A percentile compares a stretch with the other conserved stretches of the same genome.
Evolutionary conservation across 2,888 invertebrate genomes (phyloP).

Genomic region (Helobdella robusta): DNA sequence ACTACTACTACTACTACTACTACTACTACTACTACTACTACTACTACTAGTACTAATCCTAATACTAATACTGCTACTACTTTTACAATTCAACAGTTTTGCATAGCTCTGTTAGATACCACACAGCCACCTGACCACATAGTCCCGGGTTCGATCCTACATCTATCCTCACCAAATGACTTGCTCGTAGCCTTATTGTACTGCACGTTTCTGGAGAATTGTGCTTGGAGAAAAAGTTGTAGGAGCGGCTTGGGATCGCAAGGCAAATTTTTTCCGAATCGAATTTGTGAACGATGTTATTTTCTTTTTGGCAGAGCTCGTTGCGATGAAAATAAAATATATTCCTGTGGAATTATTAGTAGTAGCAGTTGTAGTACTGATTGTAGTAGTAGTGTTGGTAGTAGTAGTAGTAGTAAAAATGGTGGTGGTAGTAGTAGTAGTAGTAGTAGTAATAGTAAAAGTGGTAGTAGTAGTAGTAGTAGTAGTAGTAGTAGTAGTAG

Average conservation of each 20-base stretch:
- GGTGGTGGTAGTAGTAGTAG: slow-evolving; percentile 14
- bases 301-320: too few species aligned
- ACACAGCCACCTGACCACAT: neutral
- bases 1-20: slow-evolving; percentile 16
- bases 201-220: too few species aligned
- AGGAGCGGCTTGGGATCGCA: too few species aligned
- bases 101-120: slow-evolving; percentile 13
- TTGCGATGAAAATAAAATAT: too few species aligned
- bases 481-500: slow-evolving; percentile 31
- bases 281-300: too few species aligned
- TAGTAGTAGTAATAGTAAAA: slow-evolving; percentile 30
- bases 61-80: neutral
- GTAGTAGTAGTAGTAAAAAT: too few species aligned
- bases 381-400: too few species aligned
- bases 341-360: too few species aligned
- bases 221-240: too few species aligned
- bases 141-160: slow-evolving; percentile 4
- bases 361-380: too few species aligned
- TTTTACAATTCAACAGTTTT: neutral
- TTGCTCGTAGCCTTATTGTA: too few species aligned
- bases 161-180: neutral
- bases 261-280: too few species aligned
- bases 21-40: slow-evolving; percentile 16
- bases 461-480: slow-evolving; percentile 31
- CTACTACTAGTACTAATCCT: slow-evolving; percentile 10